A percentile compares a stretch with the other conserved stretches of the same genome.
These are phyloP conservation scores for Nipponacmea schrenckii DNA, from an alignment of 2,888 invertebrate genomes.

Conservation along the genomic window DNA sequence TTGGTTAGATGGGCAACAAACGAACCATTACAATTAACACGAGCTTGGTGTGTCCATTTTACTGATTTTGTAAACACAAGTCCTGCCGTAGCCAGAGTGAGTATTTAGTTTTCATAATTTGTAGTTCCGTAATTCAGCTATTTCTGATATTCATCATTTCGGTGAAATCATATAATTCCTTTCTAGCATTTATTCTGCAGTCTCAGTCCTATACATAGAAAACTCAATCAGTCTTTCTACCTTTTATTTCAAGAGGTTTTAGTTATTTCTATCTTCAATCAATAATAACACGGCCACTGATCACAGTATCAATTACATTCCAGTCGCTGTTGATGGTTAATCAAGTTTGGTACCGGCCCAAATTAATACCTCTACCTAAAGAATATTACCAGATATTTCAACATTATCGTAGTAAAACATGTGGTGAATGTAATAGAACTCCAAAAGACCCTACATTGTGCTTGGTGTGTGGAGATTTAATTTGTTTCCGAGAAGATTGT, in stretches of 20 bases:
- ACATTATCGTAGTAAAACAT: constrained; percentile 90
- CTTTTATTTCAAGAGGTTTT: too few species aligned
- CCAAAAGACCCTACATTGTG: constrained; percentile 93
- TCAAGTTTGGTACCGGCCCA: constrained; percentile 75
- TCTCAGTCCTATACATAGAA: too few species aligned
- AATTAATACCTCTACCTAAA: constrained; percentile 84
- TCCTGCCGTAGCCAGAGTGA: constrained; percentile 72
- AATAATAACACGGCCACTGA: too few species aligned
- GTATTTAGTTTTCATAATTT: neutral
- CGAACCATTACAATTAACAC: constrained; percentile 67
- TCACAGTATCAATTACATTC: too few species aligned
- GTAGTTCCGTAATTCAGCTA: neutral
- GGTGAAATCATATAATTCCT: too few species aligned
- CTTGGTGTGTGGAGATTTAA: constrained; percentile 90
- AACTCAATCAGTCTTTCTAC: too few species aligned
- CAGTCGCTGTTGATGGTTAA: constrained; percentile 54
- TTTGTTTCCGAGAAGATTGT: constrained; percentile 76
- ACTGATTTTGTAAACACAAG: constrained; percentile 72
- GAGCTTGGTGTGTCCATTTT: constrained; percentile 80
- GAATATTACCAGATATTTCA: constrained; percentile 93
- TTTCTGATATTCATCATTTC: neutral
- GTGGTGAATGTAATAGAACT: constrained; percentile 87
- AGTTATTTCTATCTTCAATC: too few species aligned
- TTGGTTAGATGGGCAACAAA: constrained; percentile 57
- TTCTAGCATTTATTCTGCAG: too few species aligned